Conservation (phyloP, 2,113 vertebrate genomes). For the Tupaia chinensis region DNA sequence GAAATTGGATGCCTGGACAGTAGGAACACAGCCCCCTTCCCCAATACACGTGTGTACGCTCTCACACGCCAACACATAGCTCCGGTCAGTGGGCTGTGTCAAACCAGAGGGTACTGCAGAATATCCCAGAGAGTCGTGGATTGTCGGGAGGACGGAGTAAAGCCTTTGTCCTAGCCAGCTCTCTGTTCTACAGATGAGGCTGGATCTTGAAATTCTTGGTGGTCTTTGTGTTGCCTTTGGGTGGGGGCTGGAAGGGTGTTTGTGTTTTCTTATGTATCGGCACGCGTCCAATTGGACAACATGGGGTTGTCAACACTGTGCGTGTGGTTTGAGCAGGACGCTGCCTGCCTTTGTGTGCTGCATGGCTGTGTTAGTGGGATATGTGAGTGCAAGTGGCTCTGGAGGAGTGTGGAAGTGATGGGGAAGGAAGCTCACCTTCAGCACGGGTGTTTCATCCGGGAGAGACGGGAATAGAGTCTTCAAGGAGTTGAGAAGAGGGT, state of each 20-base stretch:
- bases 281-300: conserved; percentile 67
- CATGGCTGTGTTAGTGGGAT: conserved; percentile 32
- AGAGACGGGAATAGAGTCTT: not conserved
- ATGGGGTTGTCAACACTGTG: conserved; percentile 75
- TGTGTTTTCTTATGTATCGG: conserved; percentile 62
- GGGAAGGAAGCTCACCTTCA: conserved; percentile 35
- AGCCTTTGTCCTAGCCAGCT: conserved; percentile 77
- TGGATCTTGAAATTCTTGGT: conserved; percentile 58
- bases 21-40: conserved; percentile 69
- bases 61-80: conserved; percentile 65
- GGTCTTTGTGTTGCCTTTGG: conserved; percentile 54
- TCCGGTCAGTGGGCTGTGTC: conserved; percentile 75
- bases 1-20: conserved; percentile 77
- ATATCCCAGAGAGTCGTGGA: conserved; percentile 68
- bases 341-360: conserved; percentile 41
- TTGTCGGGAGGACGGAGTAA: conserved; percentile 65
- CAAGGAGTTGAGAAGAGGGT: conserved; percentile 17
- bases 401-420: not conserved
- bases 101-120: conserved; percentile 85
- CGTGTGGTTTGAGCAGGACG: conserved; percentile 53
- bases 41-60: not conserved
- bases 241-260: conserved; percentile 49
- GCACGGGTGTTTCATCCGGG: not conserved
- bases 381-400: not conserved
- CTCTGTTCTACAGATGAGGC: conserved; percentile 32